A percentile compares a stretch with the other conserved stretches of the same genome.
These are phyloP conservation scores for Strigamia transsilvanica DNA, from an alignment of 2,888 invertebrate species.

Conservation along the genomic window DNA sequence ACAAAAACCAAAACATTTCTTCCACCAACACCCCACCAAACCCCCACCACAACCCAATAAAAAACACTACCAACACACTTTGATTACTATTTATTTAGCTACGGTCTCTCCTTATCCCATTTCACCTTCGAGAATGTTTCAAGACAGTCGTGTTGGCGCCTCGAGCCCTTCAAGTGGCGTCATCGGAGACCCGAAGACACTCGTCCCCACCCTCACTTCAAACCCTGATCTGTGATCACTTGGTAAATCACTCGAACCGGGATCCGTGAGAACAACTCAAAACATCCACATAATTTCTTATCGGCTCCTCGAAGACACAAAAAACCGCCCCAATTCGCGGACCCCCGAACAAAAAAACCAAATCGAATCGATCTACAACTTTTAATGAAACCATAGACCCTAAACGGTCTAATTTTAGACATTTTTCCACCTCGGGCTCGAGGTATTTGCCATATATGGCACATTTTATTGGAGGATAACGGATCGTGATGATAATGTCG, in stretches of 20 bases:
- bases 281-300: background rate
- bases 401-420: too few relatives aligned
- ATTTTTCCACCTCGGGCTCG: background rate
- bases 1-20: too few relatives aligned
- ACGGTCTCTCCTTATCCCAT: background rate
- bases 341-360: too few relatives aligned
- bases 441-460: background rate
- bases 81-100: background rate
- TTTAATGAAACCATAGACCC: too few relatives aligned
- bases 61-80: background rate
- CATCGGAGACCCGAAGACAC: slow-evolving; percentile 29
- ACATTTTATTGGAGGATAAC: background rate
- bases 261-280: slow-evolving; percentile 31
- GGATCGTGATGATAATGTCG: slow-evolving; percentile 13
- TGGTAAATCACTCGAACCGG: slow-evolving; percentile 5
- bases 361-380: too few relatives aligned
- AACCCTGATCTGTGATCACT: slow-evolving; percentile 35
- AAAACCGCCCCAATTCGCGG: too few relatives aligned
- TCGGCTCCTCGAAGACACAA: too few relatives aligned
- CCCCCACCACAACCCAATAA: too few relatives aligned
- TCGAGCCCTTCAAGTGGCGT: slow-evolving; percentile 29
- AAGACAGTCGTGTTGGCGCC: slow-evolving; percentile 39
- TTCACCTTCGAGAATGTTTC: slow-evolving; percentile 17
- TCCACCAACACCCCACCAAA: too few relatives aligned
- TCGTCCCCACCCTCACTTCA: slow-evolving; percentile 32